These are phyloP conservation scores for Rhodophaea formosa DNA, from an alignment of 2,888 invertebrate species.

Conservation along the genomic window DNA sequence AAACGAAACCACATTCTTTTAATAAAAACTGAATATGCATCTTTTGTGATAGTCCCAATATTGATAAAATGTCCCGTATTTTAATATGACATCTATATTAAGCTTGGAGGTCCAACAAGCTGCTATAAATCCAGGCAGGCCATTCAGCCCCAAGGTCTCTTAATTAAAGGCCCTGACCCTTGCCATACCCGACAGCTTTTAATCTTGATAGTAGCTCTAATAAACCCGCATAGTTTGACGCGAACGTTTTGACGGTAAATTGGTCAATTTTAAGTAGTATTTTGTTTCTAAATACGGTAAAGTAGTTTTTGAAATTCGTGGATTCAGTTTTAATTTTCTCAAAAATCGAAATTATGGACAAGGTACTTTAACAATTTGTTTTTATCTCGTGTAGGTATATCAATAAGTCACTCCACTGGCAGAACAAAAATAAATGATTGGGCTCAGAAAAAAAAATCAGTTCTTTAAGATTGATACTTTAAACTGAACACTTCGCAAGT, in stretches of 20 bases:
- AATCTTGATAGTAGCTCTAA: constrained; percentile 60
- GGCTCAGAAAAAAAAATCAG: no score
- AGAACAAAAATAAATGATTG: no score
- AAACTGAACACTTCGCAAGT: no score
- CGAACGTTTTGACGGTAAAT: constrained; percentile 28
- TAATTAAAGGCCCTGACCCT: constrained; percentile 62
- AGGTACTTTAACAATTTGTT: no score
- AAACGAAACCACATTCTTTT: no score
- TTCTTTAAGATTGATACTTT: no score
- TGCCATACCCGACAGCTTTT: constrained; percentile 44
- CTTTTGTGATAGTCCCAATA: neutral
- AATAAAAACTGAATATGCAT: no score
- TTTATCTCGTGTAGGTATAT: no score
- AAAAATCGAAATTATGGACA: no score
- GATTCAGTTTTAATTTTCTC: no score
- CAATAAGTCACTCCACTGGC: no score
- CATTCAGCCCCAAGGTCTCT: constrained; percentile 50
- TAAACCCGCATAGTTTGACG: constrained; percentile 54
- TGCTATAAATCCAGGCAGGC: constrained; percentile 51
- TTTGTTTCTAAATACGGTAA: neutral
- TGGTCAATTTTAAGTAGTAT: constrained; percentile 22
- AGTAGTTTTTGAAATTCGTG: no score
- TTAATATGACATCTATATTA: constrained; percentile 10
- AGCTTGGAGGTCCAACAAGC: constrained; percentile 35
- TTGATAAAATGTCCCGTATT: neutral